Conservation (phyloP, 2,797 vertebrate species). For the Pangasius larnaudii region DNA sequence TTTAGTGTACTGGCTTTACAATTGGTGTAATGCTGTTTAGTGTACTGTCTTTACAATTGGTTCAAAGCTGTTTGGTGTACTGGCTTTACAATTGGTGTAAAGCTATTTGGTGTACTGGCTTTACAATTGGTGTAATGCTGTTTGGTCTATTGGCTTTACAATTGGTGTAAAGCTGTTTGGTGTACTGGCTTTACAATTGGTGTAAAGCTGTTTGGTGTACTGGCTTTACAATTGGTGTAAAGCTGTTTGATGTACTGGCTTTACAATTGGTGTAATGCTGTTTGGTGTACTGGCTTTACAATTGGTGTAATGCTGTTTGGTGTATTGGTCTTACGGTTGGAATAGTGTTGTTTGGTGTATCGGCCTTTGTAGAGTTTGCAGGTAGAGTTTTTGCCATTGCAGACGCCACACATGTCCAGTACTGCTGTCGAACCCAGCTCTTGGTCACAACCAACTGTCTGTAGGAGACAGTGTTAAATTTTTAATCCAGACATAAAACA, state of each 20-base stretch:
- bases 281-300: background rate
- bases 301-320: background rate
- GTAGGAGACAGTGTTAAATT: slow-evolving; percentile 46
- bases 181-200: slow-evolving; percentile 75
- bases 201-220: slow-evolving; percentile 62
- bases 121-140: slow-evolving; percentile 83
- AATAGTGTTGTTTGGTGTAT: slow-evolving; percentile 81
- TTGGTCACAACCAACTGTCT: slow-evolving; percentile 88
- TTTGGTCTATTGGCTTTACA: slow-evolving; percentile 84
- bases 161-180: slow-evolving; percentile 71
- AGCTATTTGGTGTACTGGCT: slow-evolving; percentile 47
- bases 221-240: background rate
- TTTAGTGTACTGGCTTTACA: background rate
- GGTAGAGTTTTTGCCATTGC: slow-evolving; percentile 85
- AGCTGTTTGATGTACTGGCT: background rate
- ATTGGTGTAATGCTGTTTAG: background rate
- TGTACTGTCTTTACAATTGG: background rate
- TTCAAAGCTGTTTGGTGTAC: background rate
- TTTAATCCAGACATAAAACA: background rate
- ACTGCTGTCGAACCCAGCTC: slow-evolving; percentile 81
- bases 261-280: background rate
- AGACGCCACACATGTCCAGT: slow-evolving; percentile 85
- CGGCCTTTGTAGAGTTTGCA: slow-evolving; percentile 83
- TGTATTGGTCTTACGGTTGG: slow-evolving; percentile 76
- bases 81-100: background rate